These are phyloP conservation scores for Phyllotreta cruciferae DNA, from an alignment of 2,888 invertebrate species.

Conservation along the genomic window DNA sequence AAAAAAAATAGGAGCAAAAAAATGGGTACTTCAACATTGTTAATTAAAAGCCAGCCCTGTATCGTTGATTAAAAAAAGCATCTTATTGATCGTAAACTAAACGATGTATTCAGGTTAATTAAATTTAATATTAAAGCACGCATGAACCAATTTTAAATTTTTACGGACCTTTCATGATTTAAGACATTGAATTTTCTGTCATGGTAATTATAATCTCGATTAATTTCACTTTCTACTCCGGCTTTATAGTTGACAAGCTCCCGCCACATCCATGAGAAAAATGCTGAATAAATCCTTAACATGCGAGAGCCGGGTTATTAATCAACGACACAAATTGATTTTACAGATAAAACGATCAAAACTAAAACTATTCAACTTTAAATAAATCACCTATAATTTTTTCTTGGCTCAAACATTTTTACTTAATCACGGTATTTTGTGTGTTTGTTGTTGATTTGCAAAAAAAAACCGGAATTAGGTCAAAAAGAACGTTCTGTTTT, in stretches of 20 bases:
- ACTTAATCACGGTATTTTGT: too few relatives aligned
- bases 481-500: slow-evolving; percentile 28
- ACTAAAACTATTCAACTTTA: not conserved
- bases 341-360: slow-evolving; percentile 4
- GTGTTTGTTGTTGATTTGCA: too few relatives aligned
- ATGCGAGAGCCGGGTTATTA: slow-evolving; percentile 4
- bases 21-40: not conserved
- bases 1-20: not conserved
- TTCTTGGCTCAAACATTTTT: too few relatives aligned
- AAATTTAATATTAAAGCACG: slow-evolving; percentile 17
- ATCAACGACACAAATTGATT: slow-evolving; percentile 17
- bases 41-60: slow-evolving; percentile 4
- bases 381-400: too few relatives aligned
- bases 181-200: slow-evolving; percentile 15
- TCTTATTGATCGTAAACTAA: slow-evolving; percentile 12
- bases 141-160: slow-evolving; percentile 12
- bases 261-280: slow-evolving; percentile 3
- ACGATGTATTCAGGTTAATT: slow-evolving; percentile 18
- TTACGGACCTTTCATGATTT: slow-evolving; percentile 13
- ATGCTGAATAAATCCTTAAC: slow-evolving; percentile 11
- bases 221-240: slow-evolving; percentile 22
- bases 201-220: slow-evolving; percentile 13
- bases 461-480: slow-evolving; percentile 15
- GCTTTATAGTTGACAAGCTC: slow-evolving; percentile 14
- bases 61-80: not conserved